These are phyloP conservation scores for Arvicanthis niloticus DNA, from an alignment of 2,113 vertebrate species.

Conservation along the genomic window DNA sequence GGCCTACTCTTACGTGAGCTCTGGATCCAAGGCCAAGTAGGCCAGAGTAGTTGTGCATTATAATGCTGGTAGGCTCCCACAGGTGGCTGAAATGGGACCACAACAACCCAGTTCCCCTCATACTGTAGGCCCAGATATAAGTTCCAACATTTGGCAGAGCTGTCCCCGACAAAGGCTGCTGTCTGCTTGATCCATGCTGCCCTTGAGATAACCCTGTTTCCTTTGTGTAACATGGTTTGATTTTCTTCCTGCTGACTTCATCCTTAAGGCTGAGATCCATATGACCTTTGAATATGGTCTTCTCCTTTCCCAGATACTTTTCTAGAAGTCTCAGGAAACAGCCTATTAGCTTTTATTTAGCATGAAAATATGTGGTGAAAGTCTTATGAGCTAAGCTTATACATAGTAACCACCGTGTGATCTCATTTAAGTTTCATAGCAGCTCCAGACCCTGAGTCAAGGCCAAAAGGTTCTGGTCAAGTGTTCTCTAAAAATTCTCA, in stretches of 20 bases:
- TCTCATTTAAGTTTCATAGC: not conserved
- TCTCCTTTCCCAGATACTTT: not conserved
- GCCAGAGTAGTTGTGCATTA: no score
- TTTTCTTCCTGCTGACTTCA: not conserved
- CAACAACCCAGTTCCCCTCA: no score
- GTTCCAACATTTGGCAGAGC: no score
- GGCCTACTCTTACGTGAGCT: not conserved
- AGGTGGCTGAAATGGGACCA: not conserved
- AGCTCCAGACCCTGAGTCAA: not conserved
- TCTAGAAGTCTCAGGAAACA: not conserved
- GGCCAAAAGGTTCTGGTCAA: not conserved
- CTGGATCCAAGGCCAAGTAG: not conserved
- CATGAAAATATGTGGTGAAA: not conserved
- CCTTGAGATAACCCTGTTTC: not conserved
- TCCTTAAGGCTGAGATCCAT: not conserved
- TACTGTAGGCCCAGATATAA: not conserved
- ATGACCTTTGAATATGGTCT: not conserved
- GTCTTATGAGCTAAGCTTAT: not conserved
- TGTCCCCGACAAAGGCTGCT: not conserved
- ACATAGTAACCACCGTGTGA: not conserved
- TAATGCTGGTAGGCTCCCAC: not conserved
- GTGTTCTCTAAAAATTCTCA: not conserved
- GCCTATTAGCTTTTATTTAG: not conserved
- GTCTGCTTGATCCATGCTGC: not conserved
- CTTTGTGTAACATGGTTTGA: not conserved